These are phyloP conservation scores for Morone chrysops DNA, from an alignment of 2,113 vertebrate species.

Conservation along the genomic window DNA sequence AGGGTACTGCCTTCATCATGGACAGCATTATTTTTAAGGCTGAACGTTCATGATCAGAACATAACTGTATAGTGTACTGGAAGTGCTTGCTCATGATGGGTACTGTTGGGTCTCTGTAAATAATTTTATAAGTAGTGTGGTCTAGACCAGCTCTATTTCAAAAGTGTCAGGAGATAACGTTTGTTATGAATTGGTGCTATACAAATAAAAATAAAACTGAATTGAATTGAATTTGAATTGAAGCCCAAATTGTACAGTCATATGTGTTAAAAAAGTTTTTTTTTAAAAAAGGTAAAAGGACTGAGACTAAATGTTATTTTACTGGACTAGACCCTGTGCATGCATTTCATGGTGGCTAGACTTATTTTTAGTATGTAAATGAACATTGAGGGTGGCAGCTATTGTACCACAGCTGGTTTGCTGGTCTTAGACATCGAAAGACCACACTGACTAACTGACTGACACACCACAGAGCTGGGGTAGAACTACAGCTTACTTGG, in stretches of 20 bases:
- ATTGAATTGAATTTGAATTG: too few species aligned
- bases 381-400: constrained; percentile 21
- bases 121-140: too few species aligned
- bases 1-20: too few species aligned
- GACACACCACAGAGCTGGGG: background rate
- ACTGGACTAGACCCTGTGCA: background rate
- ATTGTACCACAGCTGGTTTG: constrained; percentile 4
- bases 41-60: too few species aligned
- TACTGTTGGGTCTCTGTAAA: too few species aligned
- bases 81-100: too few species aligned
- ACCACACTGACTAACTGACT: constrained; percentile 24
- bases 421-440: constrained; percentile 21
- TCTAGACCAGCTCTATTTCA: too few species aligned
- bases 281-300: background rate
- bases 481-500: constrained; percentile 26
- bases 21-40: too few species aligned
- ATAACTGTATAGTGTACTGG: background rate
- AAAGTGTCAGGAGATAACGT: too few species aligned
- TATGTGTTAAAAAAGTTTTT: too few species aligned
- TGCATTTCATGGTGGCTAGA: background rate
- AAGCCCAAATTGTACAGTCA: background rate
- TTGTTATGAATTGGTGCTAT: too few species aligned
- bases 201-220: too few species aligned
- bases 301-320: constrained; percentile 8
- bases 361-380: constrained; percentile 13